Base-by-base conservation (phyloP, 2,888 invertebrate species). In the Lithophane leautieri region DNA sequence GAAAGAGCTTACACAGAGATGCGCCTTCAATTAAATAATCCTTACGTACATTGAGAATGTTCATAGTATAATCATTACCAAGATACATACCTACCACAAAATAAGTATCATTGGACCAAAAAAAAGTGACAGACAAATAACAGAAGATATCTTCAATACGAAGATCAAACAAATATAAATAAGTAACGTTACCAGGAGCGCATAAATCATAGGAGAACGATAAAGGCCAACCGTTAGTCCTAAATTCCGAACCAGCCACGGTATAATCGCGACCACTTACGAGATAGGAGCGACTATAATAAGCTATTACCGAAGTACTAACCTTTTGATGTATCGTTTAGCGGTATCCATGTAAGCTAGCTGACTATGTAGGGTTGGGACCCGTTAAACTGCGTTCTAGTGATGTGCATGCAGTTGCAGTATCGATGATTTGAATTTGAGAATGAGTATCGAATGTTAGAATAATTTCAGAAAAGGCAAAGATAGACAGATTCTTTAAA, bases 241-340 rank as follows among this genome's bases (percentile, higher is more conserved):
- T 92, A 92, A 93, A 94, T 94, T 91, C 93, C 92, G 81, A 85
- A 81, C 78, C 81, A 86, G 84, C 86, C 79, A 86, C 86, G 88
- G 89, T 86, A 90, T 92, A 93, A 93, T 94, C 92, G 91, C 91
- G 90, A 91, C 91, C 90, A 90, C 91, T 90, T 90, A 84, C 84
- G 52, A 85, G 88, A 89, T 88, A 86, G 88, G 89, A 87, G 86
- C 72, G 70, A 81, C 80, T 78, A 90, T 93, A 94, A 93, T 93
- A 92, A 91, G 89, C 90, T 92, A 93, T 93, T 92, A 92, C 91
- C 90, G 89, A 93, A 93, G 93, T 90, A 92, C 94, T 94, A 93
- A 92, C 92, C 92, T 93, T 85, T 93, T 95, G 96, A 96, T 94
- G 94, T 93, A 95, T 95, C 93, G 94, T 89, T 92, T 95, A 95